phyloP scores from a whole-genome alignment of 2,113 vertebrate species.

The Phasianus colchicus region DNA sequence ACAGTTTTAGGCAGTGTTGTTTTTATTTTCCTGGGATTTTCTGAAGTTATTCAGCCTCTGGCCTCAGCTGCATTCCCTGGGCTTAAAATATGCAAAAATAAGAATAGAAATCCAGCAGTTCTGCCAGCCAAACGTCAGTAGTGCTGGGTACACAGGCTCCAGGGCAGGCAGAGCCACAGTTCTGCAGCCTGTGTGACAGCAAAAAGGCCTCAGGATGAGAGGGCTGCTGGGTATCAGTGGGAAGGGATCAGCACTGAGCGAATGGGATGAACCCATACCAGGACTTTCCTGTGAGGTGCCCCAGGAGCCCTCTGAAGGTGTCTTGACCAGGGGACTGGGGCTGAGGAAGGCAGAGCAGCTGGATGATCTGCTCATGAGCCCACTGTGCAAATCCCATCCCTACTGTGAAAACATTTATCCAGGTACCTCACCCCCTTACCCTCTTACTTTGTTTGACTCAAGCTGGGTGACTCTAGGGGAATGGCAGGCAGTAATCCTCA shows the following conservation, averaged over 20 bases:
- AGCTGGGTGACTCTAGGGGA: neutral
- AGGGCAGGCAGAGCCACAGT: neutral
- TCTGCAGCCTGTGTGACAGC: neutral
- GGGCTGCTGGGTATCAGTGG: neutral
- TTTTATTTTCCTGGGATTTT: neutral
- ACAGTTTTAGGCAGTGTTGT: neutral
- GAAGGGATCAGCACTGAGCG: neutral
- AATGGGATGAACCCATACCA: no score
- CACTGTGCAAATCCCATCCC: neutral
- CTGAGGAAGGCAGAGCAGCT: neutral
- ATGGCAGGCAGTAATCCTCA: neutral
- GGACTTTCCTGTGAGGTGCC: neutral
- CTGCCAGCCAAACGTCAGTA: neutral
- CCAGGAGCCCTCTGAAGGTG: neutral
- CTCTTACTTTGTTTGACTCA: neutral
- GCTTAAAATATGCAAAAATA: constrained; percentile 17
- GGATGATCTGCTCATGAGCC: neutral
- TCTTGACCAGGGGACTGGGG: neutral
- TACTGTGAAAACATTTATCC: neutral
- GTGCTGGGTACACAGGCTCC: neutral
- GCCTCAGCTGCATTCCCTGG: neutral
- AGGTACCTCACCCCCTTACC: neutral
- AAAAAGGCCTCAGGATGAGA: neutral
- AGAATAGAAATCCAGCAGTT: neutral
- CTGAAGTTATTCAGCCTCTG: neutral